Conservation (phyloP, 2,113 vertebrate species). For the Oophaga pumilio region DNA sequence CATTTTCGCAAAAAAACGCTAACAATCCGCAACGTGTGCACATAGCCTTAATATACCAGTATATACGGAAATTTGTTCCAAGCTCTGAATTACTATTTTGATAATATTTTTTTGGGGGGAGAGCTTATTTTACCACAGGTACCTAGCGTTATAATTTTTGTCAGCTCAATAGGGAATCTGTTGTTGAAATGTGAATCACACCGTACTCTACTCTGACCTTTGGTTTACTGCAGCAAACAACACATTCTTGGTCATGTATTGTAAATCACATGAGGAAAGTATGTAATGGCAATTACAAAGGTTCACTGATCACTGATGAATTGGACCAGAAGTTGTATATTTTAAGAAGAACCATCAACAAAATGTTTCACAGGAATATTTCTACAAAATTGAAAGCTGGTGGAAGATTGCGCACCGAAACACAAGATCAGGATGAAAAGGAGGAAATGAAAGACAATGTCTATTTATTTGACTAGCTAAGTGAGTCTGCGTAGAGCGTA, state of each 20-base stretch:
- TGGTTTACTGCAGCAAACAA: constrained; percentile 20
- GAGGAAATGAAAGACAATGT: constrained; percentile 52
- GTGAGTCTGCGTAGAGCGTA: constrained; percentile 31
- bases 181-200: too few relatives aligned
- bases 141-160: too few relatives aligned
- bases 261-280: constrained; percentile 34
- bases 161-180: too few relatives aligned
- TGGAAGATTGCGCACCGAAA: constrained; percentile 44
- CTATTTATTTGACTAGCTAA: constrained; percentile 56
- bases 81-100: too few relatives aligned
- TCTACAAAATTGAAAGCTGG: constrained; percentile 49
- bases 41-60: too few relatives aligned
- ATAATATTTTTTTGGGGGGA: too few relatives aligned
- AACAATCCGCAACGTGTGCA: too few relatives aligned
- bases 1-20: too few relatives aligned
- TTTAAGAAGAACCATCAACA: constrained; percentile 52
- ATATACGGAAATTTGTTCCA: too few relatives aligned
- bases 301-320: constrained; percentile 45
- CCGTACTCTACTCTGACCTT: neutral
- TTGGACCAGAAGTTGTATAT: constrained; percentile 55
- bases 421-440: constrained; percentile 51
- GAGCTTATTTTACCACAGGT: too few relatives aligned
- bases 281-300: constrained; percentile 50
- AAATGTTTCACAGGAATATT: constrained; percentile 54
- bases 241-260: constrained; percentile 31